Evolutionary conservation across 2,797 vertebrate genomes (phyloP).

Genomic region (Sphenopsis melanotis): DNA sequence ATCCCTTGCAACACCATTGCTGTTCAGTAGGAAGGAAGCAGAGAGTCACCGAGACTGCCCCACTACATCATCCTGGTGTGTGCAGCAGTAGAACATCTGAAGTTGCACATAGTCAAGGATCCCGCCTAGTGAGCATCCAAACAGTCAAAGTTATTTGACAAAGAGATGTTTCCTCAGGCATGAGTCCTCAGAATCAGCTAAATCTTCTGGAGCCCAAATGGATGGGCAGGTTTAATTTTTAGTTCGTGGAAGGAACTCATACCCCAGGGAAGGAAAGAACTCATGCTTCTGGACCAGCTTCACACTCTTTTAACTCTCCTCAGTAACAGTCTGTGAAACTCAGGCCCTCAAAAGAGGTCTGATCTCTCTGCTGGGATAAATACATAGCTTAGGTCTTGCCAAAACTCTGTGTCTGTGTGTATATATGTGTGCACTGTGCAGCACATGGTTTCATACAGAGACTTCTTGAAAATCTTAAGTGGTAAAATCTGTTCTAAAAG

Average conservation of each 20-base stretch:
- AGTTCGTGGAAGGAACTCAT: not conserved
- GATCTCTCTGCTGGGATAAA: not conserved
- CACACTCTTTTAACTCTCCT: not conserved
- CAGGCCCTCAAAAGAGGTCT: not conserved
- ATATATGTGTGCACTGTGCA: not conserved
- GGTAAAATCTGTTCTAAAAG: not conserved
- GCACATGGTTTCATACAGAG: not conserved
- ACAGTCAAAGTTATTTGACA: not conserved
- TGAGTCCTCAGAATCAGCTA: not conserved
- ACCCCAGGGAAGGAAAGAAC: not conserved
- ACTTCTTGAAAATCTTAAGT: not conserved
- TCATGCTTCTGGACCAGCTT: not conserved
- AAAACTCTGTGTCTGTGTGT: accelerated
- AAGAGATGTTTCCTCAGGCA: not conserved
- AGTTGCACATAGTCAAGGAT: not conserved
- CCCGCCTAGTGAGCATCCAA: not conserved
- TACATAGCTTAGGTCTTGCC: not conserved
- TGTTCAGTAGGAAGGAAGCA: not conserved
- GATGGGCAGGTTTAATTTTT: not conserved
- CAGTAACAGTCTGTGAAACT: not conserved
- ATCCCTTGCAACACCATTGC: not conserved
- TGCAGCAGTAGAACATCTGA: not conserved
- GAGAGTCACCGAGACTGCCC: accelerated
- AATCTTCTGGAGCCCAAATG: not conserved
- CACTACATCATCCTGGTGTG: not conserved